Conservation (phyloP, 2,888 invertebrate genomes). For the Drosophila phalerata region DNA sequence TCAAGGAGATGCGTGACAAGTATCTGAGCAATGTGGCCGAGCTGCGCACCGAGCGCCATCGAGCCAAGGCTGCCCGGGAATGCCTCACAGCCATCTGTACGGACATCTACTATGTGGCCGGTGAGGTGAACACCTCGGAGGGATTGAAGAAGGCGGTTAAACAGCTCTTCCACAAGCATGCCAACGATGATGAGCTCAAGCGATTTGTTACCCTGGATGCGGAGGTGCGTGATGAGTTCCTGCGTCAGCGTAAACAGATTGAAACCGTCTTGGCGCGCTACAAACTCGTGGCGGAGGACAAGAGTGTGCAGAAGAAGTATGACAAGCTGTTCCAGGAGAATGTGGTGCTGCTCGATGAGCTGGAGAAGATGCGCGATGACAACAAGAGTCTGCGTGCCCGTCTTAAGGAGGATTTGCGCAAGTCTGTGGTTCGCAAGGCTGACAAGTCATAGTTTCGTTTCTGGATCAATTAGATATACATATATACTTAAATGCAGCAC, state of each 20-base stretch:
- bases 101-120: slow-evolving; percentile 93
- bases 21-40: slow-evolving; percentile 90
- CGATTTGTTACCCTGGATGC: slow-evolving; percentile 89
- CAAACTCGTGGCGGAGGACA: slow-evolving; percentile 67
- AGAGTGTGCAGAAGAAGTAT: slow-evolving; percentile 68
- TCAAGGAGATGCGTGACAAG: slow-evolving; percentile 92
- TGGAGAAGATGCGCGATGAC: slow-evolving; percentile 89
- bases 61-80: slow-evolving; percentile 88
- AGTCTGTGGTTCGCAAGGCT: background rate
- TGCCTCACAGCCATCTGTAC: slow-evolving; percentile 91
- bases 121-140: slow-evolving; percentile 90
- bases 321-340: slow-evolving; percentile 92
- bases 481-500: background rate
- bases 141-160: slow-evolving; percentile 81
- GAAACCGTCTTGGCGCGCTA: slow-evolving; percentile 86
- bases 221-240: slow-evolving; percentile 91
- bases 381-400: slow-evolving; percentile 63
- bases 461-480: background rate
- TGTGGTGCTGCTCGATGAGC: slow-evolving; percentile 90
- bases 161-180: slow-evolving; percentile 87
- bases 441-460: background rate
- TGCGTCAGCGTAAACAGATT: slow-evolving; percentile 93
- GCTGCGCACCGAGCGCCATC: slow-evolving; percentile 88
- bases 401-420: slow-evolving; percentile 52
- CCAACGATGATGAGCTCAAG: slow-evolving; percentile 89